Evolutionary conservation across 2,797 vertebrate species (phyloP), one percentile per base, ranked within the genome.

Genomic region (Chiroxiphia lanceolata): DNA sequence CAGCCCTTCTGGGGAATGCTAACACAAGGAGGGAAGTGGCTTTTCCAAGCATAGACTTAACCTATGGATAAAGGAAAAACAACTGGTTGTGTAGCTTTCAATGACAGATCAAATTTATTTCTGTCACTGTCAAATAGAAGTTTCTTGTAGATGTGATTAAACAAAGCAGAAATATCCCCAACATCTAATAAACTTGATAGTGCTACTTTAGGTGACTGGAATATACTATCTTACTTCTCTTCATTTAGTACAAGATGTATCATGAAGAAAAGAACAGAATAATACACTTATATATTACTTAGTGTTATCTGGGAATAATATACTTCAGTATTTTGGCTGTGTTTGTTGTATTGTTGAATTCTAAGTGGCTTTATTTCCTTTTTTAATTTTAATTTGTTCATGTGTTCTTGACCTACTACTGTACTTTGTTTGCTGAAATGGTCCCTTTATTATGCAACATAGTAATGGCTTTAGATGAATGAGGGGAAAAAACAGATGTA

Each of bases 391-490:
- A 57, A 71, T 59, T 91, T 81, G 25, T 65, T 80, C 31, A 9
- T 57, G 45, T 77, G 15, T 86, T 92, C 72, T 89, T 61, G 65
- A 74, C 65, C 36, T 75, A 42, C 51, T 83, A 45, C 18, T 67
- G 51, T 87, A 92, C 63, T 69, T 94, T 72, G 75, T 87, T 87
- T 54, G 47, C 45, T 84, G 50, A 71, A 87, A 64, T 54, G 78
- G 70, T 56, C 19, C 20, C 17, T 63, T 63, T 87, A 25, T 71
- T 75, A 87, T 45, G 59, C 47, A 60, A 68, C 27, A 56, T 60
- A 72, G 31, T 59, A 87, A 91, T 71, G 63, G 36, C n/a, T 91
- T 87, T 91, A 89, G 38, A 70, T 76, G n/a, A 84, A 89, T 64
- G 61, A 16, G 40, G n/a, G 74, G 74, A 54, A 84, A 71, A 90